Conservation (phyloP, 2,797 vertebrate genomes). For the Heterohyrax brucei region DNA sequence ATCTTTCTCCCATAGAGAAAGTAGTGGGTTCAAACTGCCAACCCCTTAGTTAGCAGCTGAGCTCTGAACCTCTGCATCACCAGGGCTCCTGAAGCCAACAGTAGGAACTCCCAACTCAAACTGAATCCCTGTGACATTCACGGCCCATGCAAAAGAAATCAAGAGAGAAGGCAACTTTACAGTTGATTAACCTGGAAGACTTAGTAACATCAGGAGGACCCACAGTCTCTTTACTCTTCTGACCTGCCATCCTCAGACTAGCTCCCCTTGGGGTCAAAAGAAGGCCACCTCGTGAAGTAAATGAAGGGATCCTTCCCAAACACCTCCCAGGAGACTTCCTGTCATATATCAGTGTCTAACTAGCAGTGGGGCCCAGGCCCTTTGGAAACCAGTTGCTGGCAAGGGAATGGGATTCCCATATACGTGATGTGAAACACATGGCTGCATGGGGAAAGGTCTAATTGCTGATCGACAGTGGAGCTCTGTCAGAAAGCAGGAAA, state of each 20-base stretch:
- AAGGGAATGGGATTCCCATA: background rate
- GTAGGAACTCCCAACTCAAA: background rate
- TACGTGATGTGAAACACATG: slow-evolving; percentile 28
- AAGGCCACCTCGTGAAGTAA: slow-evolving; percentile 20
- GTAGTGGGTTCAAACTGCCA: too few species aligned
- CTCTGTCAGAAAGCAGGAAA: slow-evolving; percentile 18
- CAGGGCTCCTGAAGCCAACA: background rate
- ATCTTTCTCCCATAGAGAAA: too few species aligned
- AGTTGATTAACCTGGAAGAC: background rate
- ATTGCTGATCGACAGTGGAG: background rate
- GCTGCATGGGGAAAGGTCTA: background rate
- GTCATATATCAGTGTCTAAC: slow-evolving; percentile 25
- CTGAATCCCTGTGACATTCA: background rate
- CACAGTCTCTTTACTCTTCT: background rate
- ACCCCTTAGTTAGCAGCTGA: background rate
- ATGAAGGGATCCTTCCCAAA: slow-evolving; percentile 14
- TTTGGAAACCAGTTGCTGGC: background rate
- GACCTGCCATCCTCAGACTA: background rate
- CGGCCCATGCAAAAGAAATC: slow-evolving; percentile 7
- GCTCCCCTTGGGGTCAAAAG: background rate
- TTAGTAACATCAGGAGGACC: background rate
- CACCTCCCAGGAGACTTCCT: slow-evolving; percentile 31
- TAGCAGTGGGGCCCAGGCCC: background rate
- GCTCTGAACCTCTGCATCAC: background rate
- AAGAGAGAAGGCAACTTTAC: background rate